These are phyloP conservation scores for Charadrius vociferus DNA, from an alignment of 2,113 vertebrate species.

Conservation along the genomic window DNA sequence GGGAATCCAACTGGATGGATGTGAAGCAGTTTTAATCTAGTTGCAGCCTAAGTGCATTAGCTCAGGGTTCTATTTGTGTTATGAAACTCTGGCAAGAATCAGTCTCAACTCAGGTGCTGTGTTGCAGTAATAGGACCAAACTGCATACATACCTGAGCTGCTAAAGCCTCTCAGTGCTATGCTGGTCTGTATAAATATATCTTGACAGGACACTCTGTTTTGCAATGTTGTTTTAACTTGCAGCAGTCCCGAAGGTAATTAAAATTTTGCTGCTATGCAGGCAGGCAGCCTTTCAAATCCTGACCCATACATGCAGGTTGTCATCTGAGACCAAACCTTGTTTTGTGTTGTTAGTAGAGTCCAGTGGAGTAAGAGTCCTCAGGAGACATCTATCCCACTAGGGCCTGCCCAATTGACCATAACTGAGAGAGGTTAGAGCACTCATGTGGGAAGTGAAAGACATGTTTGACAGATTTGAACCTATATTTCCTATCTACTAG, in stretches of 20 bases:
- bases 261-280: not conserved
- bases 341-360: not conserved
- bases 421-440: not conserved
- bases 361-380: not conserved
- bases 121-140: not conserved
- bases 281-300: not conserved
- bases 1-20: not conserved
- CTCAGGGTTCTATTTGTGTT: not conserved
- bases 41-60: not conserved
- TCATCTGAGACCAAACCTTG: not conserved
- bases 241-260: not conserved
- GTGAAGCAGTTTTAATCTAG: not conserved
- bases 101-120: not conserved
- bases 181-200: not conserved
- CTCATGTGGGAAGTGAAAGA: not conserved
- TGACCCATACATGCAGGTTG: not conserved
- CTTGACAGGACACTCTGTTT: not conserved
- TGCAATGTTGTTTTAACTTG: not conserved
- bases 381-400: not conserved
- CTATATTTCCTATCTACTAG: not conserved
- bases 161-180: not conserved
- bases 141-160: not conserved
- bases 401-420: not conserved
- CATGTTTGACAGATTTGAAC: not conserved
- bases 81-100: not conserved